Evolutionary conservation across 2,113 vertebrate genomes (phyloP), one percentile per base, ranked within the genome.

Genomic region (Dendrocopos noguchii): DNA sequence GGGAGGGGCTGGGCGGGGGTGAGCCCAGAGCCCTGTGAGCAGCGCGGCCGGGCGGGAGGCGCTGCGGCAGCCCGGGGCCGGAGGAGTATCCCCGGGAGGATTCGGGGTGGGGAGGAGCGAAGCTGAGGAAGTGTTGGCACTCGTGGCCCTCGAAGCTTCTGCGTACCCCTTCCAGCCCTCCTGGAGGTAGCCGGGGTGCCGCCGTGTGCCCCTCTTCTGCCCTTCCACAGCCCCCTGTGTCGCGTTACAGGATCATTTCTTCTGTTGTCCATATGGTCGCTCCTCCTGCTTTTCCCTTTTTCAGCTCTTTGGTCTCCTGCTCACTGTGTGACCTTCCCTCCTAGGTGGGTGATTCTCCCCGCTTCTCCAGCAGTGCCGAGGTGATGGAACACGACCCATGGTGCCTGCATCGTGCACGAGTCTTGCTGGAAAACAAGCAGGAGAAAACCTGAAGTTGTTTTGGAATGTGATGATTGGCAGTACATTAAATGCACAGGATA

Each of bases 401-500:
- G 19, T 31, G 44, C 63, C 0, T 0, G 22, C 1, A 0, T 24
- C 47, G 0, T 3, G 46, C 27, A 4, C 3, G 3, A n/a, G 31
- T 24, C 60, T 52, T 21, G 22, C 86, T 59, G 27, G 39, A 64
- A 71, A 76, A 7, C 42, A 4, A 60, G 50, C 7, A 7, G 13
- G 34, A 59, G 28, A 50, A 66, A 74, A 60, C 3, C 33, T 44
- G 6, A 42, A 33, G 31, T 1, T 55, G 52, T 2, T 42, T 36
- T 25, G 36, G 53, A 61, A 53, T 0, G 6, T 5, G 19, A 19
- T 2, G 3, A 16, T 15, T 68, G 25, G 9, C 44, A 90, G 39
- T 36, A 12, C 28, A 0, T 6, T 3, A 71, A 31, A 25, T 9
- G 28, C 12, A 33, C 21, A 4, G 52, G 47, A 46, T 3, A 3